Conservation (phyloP, 2,113 vertebrate species). For the Regulus satrapa region DNA sequence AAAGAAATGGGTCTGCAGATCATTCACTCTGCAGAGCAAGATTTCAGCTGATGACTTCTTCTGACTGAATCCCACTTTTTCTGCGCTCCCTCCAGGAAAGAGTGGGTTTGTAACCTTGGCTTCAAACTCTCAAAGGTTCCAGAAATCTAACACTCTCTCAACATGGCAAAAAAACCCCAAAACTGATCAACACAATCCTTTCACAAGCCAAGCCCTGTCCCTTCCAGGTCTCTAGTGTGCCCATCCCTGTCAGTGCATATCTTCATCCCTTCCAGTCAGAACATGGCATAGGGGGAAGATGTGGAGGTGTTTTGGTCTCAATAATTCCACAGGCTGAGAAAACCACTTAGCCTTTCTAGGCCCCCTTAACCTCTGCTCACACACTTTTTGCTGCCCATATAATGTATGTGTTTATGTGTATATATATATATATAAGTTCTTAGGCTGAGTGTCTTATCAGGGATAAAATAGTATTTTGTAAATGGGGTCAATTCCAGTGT, state of each 20-base stretch:
- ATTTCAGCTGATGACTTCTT: neutral
- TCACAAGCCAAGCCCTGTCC: neutral
- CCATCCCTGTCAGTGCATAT: neutral
- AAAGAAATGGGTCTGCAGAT: neutral
- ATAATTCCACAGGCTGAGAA: neutral
- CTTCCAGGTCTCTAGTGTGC: neutral
- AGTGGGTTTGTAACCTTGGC: fast-evolving
- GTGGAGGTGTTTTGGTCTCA: neutral
- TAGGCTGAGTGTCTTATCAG: neutral
- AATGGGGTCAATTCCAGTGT: neutral
- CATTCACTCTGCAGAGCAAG: neutral
- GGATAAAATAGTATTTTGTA: neutral
- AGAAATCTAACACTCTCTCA: neutral
- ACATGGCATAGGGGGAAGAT: fast-evolving
- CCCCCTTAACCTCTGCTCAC: neutral
- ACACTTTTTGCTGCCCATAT: neutral
- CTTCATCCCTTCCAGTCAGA: neutral
- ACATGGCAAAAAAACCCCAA: neutral
- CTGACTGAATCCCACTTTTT: neutral
- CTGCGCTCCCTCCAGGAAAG: neutral
- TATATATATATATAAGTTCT: neutral
- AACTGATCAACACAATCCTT: neutral
- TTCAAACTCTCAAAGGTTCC: neutral
- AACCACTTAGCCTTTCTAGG: neutral
- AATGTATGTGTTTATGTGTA: too few relatives aligned